A percentile compares a stretch with the other conserved stretches of the same genome.
These are phyloP conservation scores for Trachemys scripta DNA, from an alignment of 2,113 vertebrate genomes.

Conservation along the genomic window DNA sequence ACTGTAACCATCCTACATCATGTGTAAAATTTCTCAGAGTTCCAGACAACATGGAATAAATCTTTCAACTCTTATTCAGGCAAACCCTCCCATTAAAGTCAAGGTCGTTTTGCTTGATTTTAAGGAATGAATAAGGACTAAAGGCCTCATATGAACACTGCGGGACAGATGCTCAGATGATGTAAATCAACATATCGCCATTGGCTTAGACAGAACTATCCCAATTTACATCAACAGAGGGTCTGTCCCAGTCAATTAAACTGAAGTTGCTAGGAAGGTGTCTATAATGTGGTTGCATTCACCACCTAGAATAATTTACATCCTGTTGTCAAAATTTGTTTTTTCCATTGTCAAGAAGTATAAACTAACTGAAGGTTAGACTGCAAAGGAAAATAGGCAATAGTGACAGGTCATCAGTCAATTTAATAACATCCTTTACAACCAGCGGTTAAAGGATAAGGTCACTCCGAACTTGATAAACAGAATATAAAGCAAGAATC, in stretches of 20 bases:
- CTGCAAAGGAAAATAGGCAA: constrained; percentile 23
- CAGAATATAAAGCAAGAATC: constrained; percentile 15
- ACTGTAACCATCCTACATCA: not conserved
- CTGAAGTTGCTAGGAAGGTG: constrained; percentile 11
- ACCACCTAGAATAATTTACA: constrained; percentile 33
- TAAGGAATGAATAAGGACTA: not conserved
- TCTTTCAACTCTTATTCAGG: not conserved
- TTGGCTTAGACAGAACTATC: not conserved
- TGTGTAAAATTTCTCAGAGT: not conserved
- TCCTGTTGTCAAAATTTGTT: not conserved
- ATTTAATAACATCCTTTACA: constrained; percentile 41
- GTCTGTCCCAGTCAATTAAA: not conserved
- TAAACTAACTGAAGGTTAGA: constrained; percentile 50
- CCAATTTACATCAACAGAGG: not conserved
- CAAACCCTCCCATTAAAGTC: not conserved
- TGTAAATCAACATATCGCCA: not conserved
- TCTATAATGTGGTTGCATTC: not conserved
- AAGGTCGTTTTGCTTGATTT: not conserved
- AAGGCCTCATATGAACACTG: not conserved
- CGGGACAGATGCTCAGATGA: not conserved
- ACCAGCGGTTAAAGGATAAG: constrained; percentile 29
- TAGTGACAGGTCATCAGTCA: constrained; percentile 20
- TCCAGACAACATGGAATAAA: not conserved
- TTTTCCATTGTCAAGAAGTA: not conserved
- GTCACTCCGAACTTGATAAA: not conserved